Evolutionary conservation across 2,113 vertebrate species (phyloP).

Genomic region (Phainopepla nitens): DNA sequence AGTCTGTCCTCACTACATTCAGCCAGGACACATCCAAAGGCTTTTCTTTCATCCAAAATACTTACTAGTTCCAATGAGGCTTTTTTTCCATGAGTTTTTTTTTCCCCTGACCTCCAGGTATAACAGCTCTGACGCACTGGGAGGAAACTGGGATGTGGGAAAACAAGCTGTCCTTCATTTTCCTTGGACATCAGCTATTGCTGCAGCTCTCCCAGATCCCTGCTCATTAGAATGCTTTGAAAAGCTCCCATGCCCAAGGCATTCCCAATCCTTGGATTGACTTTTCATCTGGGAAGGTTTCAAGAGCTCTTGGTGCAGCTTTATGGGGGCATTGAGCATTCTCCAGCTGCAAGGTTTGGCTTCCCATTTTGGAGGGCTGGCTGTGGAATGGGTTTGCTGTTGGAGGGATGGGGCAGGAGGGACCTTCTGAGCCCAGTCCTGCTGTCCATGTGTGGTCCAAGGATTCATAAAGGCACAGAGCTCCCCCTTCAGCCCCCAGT

Average conservation of each 20-base stretch:
- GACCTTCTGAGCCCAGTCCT: background rate
- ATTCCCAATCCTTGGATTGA: background rate
- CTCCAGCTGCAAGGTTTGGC: background rate
- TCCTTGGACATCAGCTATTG: background rate
- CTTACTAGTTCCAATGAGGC: background rate
- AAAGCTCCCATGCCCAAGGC: background rate
- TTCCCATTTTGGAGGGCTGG: background rate
- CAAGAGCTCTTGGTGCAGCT: background rate
- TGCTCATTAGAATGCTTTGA: background rate
- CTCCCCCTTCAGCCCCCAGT: background rate
- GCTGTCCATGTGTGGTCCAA: accelerated
- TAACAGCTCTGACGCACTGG: background rate
- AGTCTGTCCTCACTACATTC: background rate
- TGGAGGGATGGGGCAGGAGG: background rate
- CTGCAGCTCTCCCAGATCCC: background rate
- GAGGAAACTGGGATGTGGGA: background rate
- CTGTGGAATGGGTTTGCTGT: background rate
- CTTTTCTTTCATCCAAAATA: background rate
- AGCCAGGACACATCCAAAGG: background rate
- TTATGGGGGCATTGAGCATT: background rate
- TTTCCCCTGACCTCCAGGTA: background rate
- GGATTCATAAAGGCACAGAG: background rate
- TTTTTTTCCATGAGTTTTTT: constrained; percentile 20
- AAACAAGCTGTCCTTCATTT: background rate
- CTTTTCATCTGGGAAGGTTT: background rate